Conservation (phyloP, 1,140 invertebrate species). For the Heliconius hewitsoni region DNA sequence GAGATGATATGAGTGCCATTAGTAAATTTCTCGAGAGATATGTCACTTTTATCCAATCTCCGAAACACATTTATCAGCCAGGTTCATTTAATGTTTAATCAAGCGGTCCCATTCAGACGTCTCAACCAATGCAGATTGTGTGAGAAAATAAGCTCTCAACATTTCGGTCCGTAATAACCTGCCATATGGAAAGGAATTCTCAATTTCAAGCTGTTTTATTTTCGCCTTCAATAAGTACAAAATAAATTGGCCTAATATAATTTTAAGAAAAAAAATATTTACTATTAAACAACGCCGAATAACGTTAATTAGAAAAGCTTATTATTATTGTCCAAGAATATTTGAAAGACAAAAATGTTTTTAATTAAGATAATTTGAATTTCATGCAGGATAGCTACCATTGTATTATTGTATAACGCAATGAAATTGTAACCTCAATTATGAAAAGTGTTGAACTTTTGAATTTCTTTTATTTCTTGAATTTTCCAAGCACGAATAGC, state of each 20-base stretch:
- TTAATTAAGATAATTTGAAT: too few relatives aligned
- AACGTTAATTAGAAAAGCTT: too few relatives aligned
- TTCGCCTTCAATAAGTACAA: not conserved
- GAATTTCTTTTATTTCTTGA: too few relatives aligned
- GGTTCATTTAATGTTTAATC: slow-evolving; percentile 37
- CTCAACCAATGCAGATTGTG: slow-evolving; percentile 27
- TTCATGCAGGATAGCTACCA: too few relatives aligned
- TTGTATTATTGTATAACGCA: too few relatives aligned
- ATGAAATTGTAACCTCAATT: too few relatives aligned
- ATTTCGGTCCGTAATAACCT: slow-evolving; percentile 12
- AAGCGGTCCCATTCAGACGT: slow-evolving; percentile 31
- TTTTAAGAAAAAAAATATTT: not conserved
- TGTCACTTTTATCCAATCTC: slow-evolving; percentile 14
- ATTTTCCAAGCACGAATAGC: too few relatives aligned
- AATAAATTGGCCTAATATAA: not conserved
- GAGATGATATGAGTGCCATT: slow-evolving; percentile 4
- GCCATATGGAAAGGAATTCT: slow-evolving; percentile 30
- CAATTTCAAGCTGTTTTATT: slow-evolving; percentile 7
- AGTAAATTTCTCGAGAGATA: slow-evolving; percentile 12
- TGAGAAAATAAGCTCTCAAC: slow-evolving; percentile 31
- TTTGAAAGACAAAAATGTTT: too few relatives aligned
- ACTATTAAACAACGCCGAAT: too few relatives aligned
- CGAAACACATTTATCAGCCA: slow-evolving; percentile 23
- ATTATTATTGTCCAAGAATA: too few relatives aligned
- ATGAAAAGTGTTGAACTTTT: too few relatives aligned